Evolutionary conservation across 2,113 vertebrate genomes (phyloP).

Genomic region (Bubo blakistoni): DNA sequence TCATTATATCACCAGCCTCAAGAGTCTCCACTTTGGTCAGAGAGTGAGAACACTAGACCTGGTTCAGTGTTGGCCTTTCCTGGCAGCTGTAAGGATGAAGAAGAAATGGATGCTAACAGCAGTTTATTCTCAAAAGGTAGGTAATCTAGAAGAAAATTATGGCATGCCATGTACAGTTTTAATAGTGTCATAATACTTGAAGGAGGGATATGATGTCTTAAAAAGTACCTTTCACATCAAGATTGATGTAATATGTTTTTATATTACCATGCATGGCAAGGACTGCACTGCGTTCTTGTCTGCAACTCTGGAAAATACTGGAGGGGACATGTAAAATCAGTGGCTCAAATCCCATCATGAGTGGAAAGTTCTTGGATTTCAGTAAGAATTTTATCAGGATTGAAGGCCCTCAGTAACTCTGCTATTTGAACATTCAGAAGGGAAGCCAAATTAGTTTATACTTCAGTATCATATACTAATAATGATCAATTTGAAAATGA

Average conservation of each 20-base stretch:
- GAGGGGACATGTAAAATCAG: not conserved
- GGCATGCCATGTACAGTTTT: not conserved
- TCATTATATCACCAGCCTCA: not conserved
- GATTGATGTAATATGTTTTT: not conserved
- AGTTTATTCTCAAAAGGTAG: constrained; percentile 12
- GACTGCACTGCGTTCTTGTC: not conserved
- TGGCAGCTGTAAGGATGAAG: not conserved
- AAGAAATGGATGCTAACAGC: not conserved
- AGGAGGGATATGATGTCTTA: not conserved
- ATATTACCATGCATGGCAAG: not conserved
- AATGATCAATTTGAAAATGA: not conserved
- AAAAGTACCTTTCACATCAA: not conserved
- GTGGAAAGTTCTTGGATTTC: not conserved
- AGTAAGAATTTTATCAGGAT: not conserved
- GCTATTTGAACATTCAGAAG: not conserved
- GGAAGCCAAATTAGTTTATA: not conserved
- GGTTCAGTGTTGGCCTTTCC: constrained; percentile 8
- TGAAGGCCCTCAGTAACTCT: not conserved
- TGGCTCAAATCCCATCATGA: not conserved
- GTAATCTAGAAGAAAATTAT: not conserved
- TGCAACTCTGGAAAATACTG: not conserved
- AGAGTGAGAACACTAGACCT: not conserved
- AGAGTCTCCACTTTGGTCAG: not conserved
- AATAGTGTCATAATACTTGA: not conserved
- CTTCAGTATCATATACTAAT: not conserved